Percentiles rank a stretch among this genome's conserved stretches.
phyloP scores from a whole-genome alignment of 2,797 vertebrate species.

The Macroramphosus scolopax region DNA sequence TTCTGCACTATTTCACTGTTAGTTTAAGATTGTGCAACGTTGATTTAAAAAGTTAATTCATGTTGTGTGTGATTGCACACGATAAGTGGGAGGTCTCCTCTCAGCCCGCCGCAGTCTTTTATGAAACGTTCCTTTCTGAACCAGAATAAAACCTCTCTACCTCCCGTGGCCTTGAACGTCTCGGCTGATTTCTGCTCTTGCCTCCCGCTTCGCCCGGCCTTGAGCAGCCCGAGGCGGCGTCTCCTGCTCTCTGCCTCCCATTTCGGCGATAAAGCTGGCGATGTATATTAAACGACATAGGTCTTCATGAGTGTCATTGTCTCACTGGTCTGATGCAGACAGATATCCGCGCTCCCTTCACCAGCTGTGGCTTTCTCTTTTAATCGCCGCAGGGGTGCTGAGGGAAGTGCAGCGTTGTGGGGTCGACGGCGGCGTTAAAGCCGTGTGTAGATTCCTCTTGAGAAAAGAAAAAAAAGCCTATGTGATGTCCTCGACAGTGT shows the following conservation, averaged over 20 bases:
- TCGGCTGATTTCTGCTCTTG: too few species aligned
- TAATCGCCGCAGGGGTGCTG: conserved; percentile 60
- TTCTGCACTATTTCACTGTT: too few species aligned
- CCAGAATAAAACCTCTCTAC: too few species aligned
- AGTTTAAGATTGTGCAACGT: too few species aligned
- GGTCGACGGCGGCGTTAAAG: conserved; percentile 45
- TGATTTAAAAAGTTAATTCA: too few species aligned
- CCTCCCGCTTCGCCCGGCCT: conserved; percentile 49
- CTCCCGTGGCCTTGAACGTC: too few species aligned
- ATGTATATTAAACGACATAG: conserved; percentile 79
- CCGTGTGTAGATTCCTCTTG: conserved; percentile 33
- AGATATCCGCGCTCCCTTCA: conserved; percentile 58
- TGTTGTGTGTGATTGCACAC: too few species aligned
- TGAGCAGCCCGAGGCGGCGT: conserved; percentile 42
- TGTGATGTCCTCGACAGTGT: conserved; percentile 27
- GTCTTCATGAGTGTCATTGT: conserved; percentile 80
- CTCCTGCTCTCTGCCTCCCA: conserved; percentile 40
- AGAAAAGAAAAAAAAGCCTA: conserved; percentile 31
- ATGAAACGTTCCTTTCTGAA: too few species aligned
- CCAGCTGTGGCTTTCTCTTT: conserved; percentile 50
- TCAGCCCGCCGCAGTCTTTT: too few species aligned
- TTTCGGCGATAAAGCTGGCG: conserved; percentile 51
- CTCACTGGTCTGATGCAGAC: conserved; percentile 70
- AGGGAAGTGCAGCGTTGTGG: conserved; percentile 38
- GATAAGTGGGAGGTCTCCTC: too few species aligned